Evolutionary conservation across 2,113 vertebrate genomes (phyloP).

Genomic region (Sisor rabdophorus): DNA sequence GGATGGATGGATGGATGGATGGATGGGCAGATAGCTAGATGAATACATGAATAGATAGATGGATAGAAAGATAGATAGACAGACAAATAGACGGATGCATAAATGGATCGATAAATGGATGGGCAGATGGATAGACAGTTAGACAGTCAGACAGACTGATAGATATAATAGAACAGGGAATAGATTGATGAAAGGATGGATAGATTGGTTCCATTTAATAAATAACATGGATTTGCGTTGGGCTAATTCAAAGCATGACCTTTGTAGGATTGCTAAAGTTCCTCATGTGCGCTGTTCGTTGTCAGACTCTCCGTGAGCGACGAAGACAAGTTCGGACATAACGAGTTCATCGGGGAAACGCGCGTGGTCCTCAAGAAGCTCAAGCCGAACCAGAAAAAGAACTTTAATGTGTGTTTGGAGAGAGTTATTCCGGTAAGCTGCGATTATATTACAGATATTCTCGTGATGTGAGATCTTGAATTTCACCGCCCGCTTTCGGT

Average conservation of each 20-base stretch:
- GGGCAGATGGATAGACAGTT: too few species aligned
- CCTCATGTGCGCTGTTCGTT: constrained; percentile 18
- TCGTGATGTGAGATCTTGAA: constrained; percentile 16
- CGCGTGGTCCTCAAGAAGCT: constrained; percentile 92
- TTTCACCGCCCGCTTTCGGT: constrained; percentile 15
- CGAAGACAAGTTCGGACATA: constrained; percentile 97
- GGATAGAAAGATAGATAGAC: too few species aligned
- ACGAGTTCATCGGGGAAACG: constrained; percentile 96
- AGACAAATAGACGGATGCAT: too few species aligned
- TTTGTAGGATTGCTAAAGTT: constrained; percentile 32
- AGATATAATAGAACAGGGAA: background rate
- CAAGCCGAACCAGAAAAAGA: constrained; percentile 91
- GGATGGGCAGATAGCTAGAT: too few species aligned
- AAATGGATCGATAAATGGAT: too few species aligned
- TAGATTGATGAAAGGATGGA: background rate
- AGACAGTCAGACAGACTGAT: background rate
- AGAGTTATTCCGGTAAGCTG: constrained; percentile 84
- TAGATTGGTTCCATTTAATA: background rate
- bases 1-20: too few species aligned
- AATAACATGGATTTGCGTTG: background rate
- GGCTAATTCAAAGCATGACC: constrained; percentile 40
- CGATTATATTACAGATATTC: background rate
- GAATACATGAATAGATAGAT: too few species aligned
- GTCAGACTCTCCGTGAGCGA: constrained; percentile 91
- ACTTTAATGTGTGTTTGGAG: constrained; percentile 93